A percentile compares a stretch with the other conserved stretches of the same genome.
Conservation (phyloP, 2,888 invertebrate genomes). For the Halictus quadricinctus region DNA sequence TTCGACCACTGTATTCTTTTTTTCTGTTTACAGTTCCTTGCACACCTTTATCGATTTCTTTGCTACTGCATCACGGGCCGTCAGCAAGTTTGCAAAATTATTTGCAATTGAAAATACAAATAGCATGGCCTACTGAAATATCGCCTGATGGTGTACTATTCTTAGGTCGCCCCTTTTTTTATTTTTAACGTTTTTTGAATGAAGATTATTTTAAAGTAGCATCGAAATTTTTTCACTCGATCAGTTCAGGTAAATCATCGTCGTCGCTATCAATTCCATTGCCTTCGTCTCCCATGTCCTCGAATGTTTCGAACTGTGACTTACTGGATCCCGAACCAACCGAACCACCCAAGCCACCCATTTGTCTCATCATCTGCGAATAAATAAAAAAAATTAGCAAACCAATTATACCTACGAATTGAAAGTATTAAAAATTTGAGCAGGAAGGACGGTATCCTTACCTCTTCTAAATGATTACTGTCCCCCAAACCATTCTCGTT, state of each 20-base stretch:
- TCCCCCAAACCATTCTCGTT: constrained; percentile 85
- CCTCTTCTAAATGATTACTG: constrained; percentile 85
- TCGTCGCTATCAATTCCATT: constrained; percentile 85
- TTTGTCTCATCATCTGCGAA: constrained; percentile 87
- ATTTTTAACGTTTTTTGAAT: constrained; percentile 43
- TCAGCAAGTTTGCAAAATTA: constrained; percentile 67
- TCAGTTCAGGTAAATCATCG: constrained; percentile 89
- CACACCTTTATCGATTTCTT: constrained; percentile 56
- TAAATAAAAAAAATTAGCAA: background rate
- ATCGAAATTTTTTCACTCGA: constrained; percentile 51
- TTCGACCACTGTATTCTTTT: constrained; percentile 57
- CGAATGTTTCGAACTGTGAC: constrained; percentile 89
- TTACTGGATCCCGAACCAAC: constrained; percentile 85
- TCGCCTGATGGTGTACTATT: constrained; percentile 66
- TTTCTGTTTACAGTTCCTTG: constrained; percentile 61
- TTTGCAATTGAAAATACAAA: constrained; percentile 71
- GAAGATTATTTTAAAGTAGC: constrained; percentile 64
- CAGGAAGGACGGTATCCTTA: constrained; percentile 57
- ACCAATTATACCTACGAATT: background rate
- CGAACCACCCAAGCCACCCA: constrained; percentile 86
- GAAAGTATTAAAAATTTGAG: background rate
- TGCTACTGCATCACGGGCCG: constrained; percentile 63
- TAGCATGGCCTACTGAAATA: constrained; percentile 69
- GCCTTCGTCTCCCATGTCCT: constrained; percentile 87
- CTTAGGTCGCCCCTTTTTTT: constrained; percentile 68